Evolutionary conservation across 2,888 invertebrate genomes (phyloP).

Genomic region (Apotomis betuletana): DNA sequence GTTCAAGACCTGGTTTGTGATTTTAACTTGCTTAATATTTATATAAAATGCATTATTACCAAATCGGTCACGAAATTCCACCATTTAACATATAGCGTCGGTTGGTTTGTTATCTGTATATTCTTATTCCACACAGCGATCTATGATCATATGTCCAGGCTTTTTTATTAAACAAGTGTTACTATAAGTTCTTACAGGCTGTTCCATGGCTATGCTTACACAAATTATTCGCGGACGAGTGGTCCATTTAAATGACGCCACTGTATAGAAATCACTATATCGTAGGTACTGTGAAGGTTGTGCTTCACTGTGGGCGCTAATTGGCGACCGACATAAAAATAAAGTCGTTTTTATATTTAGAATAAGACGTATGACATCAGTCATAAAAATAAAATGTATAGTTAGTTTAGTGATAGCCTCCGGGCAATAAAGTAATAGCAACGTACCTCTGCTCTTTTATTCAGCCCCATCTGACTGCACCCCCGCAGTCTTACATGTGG

Average conservation of each 20-base stretch:
- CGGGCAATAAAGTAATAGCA: too few relatives aligned
- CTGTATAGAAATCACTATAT: too few relatives aligned
- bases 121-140: background rate
- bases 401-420: too few relatives aligned
- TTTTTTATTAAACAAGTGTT: background rate
- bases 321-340: too few relatives aligned
- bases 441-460: too few relatives aligned
- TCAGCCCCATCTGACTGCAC: too few relatives aligned
- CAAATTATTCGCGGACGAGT: background rate
- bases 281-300: too few relatives aligned
- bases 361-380: too few relatives aligned
- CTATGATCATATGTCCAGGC: background rate
- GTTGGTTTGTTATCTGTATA: background rate
- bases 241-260: background rate
- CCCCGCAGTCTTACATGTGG: too few relatives aligned
- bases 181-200: background rate
- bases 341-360: too few relatives aligned
- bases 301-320: too few relatives aligned
- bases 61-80: background rate
- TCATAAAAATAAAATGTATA: too few relatives aligned
- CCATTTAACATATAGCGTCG: background rate
- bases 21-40: background rate
- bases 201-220: background rate
- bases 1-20: background rate
- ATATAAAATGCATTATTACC: background rate